Conservation (phyloP, 2,113 vertebrate species). For the Psilopsiagon aurifrons region DNA sequence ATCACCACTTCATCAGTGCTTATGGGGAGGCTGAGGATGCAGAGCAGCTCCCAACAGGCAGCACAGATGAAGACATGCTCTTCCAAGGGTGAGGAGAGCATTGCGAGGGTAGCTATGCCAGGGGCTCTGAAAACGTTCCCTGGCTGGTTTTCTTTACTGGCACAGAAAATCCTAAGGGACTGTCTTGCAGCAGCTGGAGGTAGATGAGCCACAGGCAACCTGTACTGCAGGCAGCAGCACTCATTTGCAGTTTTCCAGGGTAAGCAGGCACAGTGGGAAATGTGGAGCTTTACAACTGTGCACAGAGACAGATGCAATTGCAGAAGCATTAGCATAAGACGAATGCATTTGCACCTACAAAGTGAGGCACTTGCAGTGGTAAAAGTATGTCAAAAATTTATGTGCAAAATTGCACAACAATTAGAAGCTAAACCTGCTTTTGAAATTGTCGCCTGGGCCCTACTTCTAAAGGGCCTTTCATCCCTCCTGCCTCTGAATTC, state of each 20-base stretch:
- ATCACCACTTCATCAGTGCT: not conserved
- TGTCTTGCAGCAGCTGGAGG: constrained; percentile 19
- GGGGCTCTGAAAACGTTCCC: not conserved
- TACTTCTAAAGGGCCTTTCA: constrained; percentile 63
- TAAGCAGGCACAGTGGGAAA: not conserved
- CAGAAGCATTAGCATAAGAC: not conserved
- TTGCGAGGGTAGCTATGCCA: not conserved
- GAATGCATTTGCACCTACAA: constrained; percentile 2
- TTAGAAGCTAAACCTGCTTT: constrained; percentile 50
- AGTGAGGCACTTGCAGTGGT: not conserved
- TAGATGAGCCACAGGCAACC: not conserved
- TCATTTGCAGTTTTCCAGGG: not conserved
- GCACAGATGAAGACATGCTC: not conserved
- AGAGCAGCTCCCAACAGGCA: not conserved
- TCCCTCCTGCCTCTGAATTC: constrained; percentile 26
- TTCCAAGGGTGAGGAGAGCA: not conserved
- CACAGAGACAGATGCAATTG: not conserved
- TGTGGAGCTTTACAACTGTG: not conserved
- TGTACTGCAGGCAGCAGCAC: not conserved
- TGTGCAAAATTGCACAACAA: constrained; percentile 18
- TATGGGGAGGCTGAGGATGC: not conserved
- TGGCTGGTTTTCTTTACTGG: not conserved
- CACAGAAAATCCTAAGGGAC: not conserved
- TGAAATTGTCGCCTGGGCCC: constrained; percentile 14
- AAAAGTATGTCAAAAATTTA: constrained; percentile 35